Base-by-base conservation (phyloP, 2,113 vertebrate species). In the Turdus rufiventris region DNA sequence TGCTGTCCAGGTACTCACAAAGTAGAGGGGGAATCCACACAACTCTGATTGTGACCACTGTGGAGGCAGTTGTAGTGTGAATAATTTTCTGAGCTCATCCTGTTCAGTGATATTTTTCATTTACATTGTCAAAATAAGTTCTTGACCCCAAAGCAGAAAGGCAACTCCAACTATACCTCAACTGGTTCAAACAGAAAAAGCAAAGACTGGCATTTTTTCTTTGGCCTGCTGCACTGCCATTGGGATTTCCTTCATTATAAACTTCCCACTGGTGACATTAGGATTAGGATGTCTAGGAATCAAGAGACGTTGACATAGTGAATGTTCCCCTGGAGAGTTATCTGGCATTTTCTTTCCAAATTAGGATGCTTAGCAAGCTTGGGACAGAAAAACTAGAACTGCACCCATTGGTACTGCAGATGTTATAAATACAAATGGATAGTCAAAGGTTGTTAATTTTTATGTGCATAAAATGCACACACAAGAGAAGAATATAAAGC, bases 361-460 rank as follows among this genome's bases (percentile, higher is more conserved):
- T 96, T 88, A 94, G 85, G 82, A 91, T 90, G 79, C 72, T 96
- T 95, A 95, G 82, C 57, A 95, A 90, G 56, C 60, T 65, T 80
- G 76, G 60, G 65, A 88, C 43, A 90, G 65, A 81, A 56, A 83
- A 90, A 40, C 38, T 34, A 72, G 82, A 94, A 94, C 82, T 95
- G 91, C 36, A 91, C 90, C 63, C 94, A 10, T 63, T 57, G 88
- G 79, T 90, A 95, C 88, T 97, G 96, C 95, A 91, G 96, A 94
- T 96, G 93, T 90, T 96, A 92, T 95, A 97, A 97, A 97, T 97
- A 96, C 79, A 94, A 96, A 95, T 72, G 90, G 82, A 16, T 77
- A 96, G 95, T 90, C 93, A 95, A 90, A 97, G 90, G 92, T 10
- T 88, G 93, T 94, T 96, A 95, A 97, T 96, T 97, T 95, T 96